These are phyloP conservation scores for Drosophila mayaguana DNA, from an alignment of 2,888 invertebrate genomes.

Conservation along the genomic window DNA sequence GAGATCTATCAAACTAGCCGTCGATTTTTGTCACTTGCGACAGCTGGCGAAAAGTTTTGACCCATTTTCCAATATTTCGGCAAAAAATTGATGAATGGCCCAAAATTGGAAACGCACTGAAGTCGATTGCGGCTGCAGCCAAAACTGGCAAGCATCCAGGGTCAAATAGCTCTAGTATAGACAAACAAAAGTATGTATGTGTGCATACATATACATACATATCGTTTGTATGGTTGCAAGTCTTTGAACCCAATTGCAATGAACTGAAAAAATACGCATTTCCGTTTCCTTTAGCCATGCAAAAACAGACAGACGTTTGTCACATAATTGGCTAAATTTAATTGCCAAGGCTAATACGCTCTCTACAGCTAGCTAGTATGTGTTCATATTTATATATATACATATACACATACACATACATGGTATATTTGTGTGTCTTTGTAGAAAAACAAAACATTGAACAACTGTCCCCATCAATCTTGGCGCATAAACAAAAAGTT, in stretches of 20 bases:
- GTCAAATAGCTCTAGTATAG: constrained; percentile 27
- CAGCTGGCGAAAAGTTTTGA: constrained; percentile 48
- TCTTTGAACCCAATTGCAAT: constrained; percentile 58
- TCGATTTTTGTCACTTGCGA: constrained; percentile 57
- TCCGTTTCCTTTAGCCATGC: constrained; percentile 61
- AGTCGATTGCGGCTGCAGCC: constrained; percentile 14
- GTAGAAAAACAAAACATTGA: constrained; percentile 66
- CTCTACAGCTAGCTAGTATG: neutral
- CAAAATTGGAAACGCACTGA: constrained; percentile 25
- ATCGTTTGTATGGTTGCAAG: constrained; percentile 12
- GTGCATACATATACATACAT: neutral
- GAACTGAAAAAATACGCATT: constrained; percentile 54
- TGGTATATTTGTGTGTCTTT: neutral
- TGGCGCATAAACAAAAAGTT: constrained; percentile 37
- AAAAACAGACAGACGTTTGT: constrained; percentile 21
- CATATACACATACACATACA: neutral
- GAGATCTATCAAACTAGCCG: constrained; percentile 33
- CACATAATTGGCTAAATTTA: constrained; percentile 70
- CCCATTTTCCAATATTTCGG: constrained; percentile 39
- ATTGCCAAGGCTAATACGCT: constrained; percentile 66
- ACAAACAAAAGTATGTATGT: neutral
- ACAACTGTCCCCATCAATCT: constrained; percentile 78
- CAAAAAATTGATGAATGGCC: constrained; percentile 47
- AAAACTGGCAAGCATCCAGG: constrained; percentile 58
- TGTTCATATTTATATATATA: no score